Evolutionary conservation across 1,140 invertebrate genomes (phyloP).

Genomic region (Rhynchophorus ferrugineus): DNA sequence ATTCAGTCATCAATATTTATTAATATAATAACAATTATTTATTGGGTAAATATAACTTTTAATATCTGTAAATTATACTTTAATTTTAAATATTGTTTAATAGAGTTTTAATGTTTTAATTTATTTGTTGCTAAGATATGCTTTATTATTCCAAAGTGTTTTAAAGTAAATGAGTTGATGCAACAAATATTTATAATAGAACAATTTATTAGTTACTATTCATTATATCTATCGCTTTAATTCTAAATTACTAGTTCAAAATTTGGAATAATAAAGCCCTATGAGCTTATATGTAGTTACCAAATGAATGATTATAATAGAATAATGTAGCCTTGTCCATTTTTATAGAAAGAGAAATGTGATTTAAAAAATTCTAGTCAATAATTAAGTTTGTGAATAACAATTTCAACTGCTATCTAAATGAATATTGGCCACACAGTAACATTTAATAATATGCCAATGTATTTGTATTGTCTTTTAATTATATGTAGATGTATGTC

Average conservation of each 20-base stretch:
- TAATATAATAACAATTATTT: slow-evolving; percentile 4
- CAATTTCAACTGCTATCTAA: not conserved
- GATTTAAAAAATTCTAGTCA: slow-evolving; percentile 18
- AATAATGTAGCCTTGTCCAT: slow-evolving; percentile 5
- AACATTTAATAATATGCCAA: slow-evolving; percentile 2
- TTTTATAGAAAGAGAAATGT: slow-evolving; percentile 14
- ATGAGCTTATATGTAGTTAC: slow-evolving; percentile 14
- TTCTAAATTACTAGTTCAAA: too few species aligned
- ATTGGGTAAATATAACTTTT: slow-evolving; percentile 3
- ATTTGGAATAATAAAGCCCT: slow-evolving; percentile 1
- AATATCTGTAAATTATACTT: slow-evolving; percentile 1
- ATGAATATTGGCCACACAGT: not conserved
- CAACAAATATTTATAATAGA: too few species aligned
- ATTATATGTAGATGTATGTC: not conserved
- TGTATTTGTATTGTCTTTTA: not conserved
- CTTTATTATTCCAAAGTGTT: slow-evolving; percentile 4
- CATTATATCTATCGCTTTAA: too few species aligned
- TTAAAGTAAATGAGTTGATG: not conserved
- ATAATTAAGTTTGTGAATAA: slow-evolving; percentile 11
- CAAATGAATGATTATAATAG: slow-evolving; percentile 2
- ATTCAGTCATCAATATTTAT: slow-evolving; percentile 7
- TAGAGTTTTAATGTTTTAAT: slow-evolving; percentile 1
- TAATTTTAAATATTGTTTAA: not conserved
- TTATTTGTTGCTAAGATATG: not conserved
- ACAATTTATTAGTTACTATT: too few species aligned